These are phyloP conservation scores for Bradypodion pumilum DNA, from an alignment of 2,797 vertebrate species.

Conservation along the genomic window DNA sequence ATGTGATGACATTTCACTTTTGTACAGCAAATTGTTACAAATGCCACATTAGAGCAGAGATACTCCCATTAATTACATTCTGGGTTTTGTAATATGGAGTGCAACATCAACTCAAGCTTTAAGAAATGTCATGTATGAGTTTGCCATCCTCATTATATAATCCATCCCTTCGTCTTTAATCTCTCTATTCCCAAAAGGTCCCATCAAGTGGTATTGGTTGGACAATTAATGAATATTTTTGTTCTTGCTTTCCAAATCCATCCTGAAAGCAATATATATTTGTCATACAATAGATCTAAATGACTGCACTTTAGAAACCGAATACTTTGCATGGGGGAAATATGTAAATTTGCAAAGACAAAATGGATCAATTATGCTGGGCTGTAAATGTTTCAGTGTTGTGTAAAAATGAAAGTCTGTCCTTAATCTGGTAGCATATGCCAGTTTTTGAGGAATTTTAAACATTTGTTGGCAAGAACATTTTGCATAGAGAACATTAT, in stretches of 20 bases:
- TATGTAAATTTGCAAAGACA: not conserved
- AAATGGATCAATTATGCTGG: not conserved
- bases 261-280: not conserved
- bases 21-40: slow-evolving; percentile 20
- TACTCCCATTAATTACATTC: not conserved
- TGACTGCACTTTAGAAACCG: not conserved
- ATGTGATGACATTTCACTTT: slow-evolving; percentile 6
- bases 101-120: not conserved
- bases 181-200: not conserved
- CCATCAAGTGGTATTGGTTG: not conserved
- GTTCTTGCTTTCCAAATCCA: not conserved
- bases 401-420: not conserved
- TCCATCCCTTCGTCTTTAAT: not conserved
- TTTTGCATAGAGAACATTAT: not conserved
- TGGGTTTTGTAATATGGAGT: not conserved
- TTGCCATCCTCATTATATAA: not conserved
- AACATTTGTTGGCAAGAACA: not conserved
- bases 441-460: not conserved
- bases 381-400: not conserved
- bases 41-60: not conserved
- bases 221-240: not conserved
- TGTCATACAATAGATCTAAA: not conserved
- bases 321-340: not conserved
- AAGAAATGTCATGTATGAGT: not conserved
- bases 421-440: not conserved